Evolutionary conservation across 2,888 invertebrate genomes (phyloP), one percentile per base, ranked within the genome.

Genomic region (Anorthoa munda): DNA sequence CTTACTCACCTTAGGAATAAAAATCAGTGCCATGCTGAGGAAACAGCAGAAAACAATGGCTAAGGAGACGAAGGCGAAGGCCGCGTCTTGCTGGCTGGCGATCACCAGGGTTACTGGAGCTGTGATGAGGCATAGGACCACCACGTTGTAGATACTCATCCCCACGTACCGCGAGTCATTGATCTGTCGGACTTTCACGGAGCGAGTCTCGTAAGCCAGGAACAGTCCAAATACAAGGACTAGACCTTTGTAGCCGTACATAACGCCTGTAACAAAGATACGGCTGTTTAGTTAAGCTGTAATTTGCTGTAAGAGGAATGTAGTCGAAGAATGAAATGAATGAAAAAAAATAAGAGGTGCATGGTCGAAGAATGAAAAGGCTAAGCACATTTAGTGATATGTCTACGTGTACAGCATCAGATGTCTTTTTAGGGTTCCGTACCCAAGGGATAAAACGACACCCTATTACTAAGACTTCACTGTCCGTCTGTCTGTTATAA

Each of bases 91-190:
- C 93, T 99, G 99, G 86, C 99, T 99, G 81, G 99, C 98, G 88
- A 99, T 99, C 85, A 99, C 99, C 96, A 99, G 97, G 59, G 99
- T 99, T 74, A 99, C 99, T 0, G 99, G 99, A 26, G 99, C 99
- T 13, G 99, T 99, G 94, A 99, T 99, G 89, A 99, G 97, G 93
- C 99, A 99, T 69, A 99, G 97, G 56, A 99, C 99, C 82, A 99
- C 99, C 86, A 99, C 99, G 94, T 99, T 99, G 97, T 99, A 99
- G 92, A 99, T 99, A 92, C 99, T 99, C 99, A 99, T 99, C 84
- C 99, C 99, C 45, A 99, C 99, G 93, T 99, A 99, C 89, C 99
- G 97, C 0, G 99, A 99, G 96, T 99, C 99, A 95, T 99, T 99
- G 91, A 99, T 99, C 95, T 99, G 99, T 85, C 98, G 98, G 73